Conservation (phyloP, 2,888 invertebrate genomes). For the Urechis unicinctus region DNA sequence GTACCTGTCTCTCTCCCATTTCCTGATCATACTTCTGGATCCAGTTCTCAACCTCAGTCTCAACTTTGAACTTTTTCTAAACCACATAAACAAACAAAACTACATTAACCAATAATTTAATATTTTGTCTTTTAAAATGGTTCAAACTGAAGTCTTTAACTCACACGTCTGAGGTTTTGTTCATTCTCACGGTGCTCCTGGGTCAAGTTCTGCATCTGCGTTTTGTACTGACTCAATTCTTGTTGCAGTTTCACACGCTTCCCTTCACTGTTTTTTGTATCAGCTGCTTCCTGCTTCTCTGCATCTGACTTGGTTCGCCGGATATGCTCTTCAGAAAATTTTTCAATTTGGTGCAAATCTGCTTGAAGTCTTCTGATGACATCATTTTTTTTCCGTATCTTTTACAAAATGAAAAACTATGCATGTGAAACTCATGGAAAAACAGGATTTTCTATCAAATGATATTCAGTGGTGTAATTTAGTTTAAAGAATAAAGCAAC, state of each 20-base stretch:
- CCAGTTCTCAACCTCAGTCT: slow-evolving; percentile 50
- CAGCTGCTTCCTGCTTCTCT: slow-evolving; percentile 47
- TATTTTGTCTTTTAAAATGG: background rate
- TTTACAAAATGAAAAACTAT: slow-evolving; percentile 5
- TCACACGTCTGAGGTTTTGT: slow-evolving; percentile 42
- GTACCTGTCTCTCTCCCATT: slow-evolving; percentile 50
- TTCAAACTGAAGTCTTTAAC: background rate
- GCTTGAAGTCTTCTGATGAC: slow-evolving; percentile 43
- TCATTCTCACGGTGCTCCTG: slow-evolving; percentile 46
- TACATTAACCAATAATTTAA: background rate
- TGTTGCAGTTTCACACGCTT: slow-evolving; percentile 38
- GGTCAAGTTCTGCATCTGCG: slow-evolving; percentile 38
- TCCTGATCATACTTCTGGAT: slow-evolving; percentile 48
- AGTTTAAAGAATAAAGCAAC: background rate
- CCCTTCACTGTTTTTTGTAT: slow-evolving; percentile 48
- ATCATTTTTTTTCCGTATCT: slow-evolving; percentile 48
- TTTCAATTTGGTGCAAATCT: slow-evolving; percentile 47
- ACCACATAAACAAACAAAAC: slow-evolving; percentile 1
- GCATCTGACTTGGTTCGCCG: slow-evolving; percentile 44
- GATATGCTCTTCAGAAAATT: slow-evolving; percentile 46
- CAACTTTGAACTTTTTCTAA: slow-evolving; percentile 49
- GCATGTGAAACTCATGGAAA: background rate
- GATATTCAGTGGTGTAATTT: background rate
- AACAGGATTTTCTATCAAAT: background rate
- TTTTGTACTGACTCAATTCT: slow-evolving; percentile 38